A percentile compares a stretch with the other conserved stretches of the same genome.
phyloP scores from a whole-genome alignment of 2,797 vertebrate genomes.

The Macroramphosus scolopax region DNA sequence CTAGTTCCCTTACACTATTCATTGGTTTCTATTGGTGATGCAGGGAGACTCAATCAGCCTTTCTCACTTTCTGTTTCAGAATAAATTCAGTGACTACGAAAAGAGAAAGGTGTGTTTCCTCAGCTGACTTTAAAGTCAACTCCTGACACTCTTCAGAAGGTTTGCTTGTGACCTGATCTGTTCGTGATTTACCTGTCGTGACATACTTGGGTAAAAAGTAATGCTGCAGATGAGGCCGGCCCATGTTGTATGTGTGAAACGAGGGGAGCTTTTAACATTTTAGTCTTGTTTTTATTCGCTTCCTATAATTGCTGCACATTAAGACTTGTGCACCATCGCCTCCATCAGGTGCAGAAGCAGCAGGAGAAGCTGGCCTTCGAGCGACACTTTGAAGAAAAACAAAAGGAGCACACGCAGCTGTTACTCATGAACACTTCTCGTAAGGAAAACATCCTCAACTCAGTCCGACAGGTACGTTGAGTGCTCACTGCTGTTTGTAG shows the following conservation, averaged over 20 bases:
- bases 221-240: no score
- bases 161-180: no score
- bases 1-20: no score
- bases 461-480: constrained; percentile 80
- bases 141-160: neutral
- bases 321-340: neutral
- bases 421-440: constrained; percentile 80
- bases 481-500: no score
- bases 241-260: no score
- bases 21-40: no score
- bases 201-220: no score
- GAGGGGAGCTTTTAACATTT: no score
- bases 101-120: constrained; percentile 87
- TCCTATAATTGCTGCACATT: no score
- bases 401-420: constrained; percentile 85
- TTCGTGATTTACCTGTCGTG: no score
- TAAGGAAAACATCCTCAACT: constrained; percentile 87
- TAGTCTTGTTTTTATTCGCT: no score
- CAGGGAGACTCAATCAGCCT: neutral
- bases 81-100: constrained; percentile 90
- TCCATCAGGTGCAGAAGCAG: constrained; percentile 83
- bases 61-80: constrained; percentile 75
- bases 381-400: constrained; percentile 80
- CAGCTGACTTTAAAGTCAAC: neutral
- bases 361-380: constrained; percentile 91